Base-by-base conservation (phyloP, 2,113 vertebrate species). In the Phocoena phocoena region DNA sequence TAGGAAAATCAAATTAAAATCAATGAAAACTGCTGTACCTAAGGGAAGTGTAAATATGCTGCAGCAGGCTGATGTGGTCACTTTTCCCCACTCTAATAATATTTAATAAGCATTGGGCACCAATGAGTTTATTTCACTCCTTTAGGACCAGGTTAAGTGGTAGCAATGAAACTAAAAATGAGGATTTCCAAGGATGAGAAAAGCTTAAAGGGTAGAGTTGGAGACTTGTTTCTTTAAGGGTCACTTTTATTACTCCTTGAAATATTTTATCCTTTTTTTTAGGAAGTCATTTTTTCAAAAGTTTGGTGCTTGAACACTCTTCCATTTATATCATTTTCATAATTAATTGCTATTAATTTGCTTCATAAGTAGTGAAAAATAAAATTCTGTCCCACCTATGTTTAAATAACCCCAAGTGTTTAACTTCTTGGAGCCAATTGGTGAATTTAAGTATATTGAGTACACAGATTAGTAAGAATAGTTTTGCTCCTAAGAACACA, bases 1-100 rank as follows among this genome's bases (percentile, higher is more conserved):
- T 93, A 85, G 17, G 63, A 92, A 71, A 67, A 67, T 36, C 36
- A 83, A 90, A 86, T 77, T 65, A 47, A 20, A 91, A 89, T 88
- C 44, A 53, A 11, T 31, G n/a, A 55, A 53, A 73, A 81, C 28
- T 9, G 18, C 7, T 87, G 26, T 89, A 38, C 36, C 86, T 62
- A 47, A 90, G 55, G 63, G 76, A 70, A 67, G 31, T 65, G 47
- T 55, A 36, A 33, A 3, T 28, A 8, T 18, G n/a, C 28, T 58
- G 8, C 47, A 44, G 53, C 7, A 93, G 44, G 28, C 60, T 65
- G 17, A 33, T 21, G 25, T 3, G 31, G 74, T 31, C 15, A 10
- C 7, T 58, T 38, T 63, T 74, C 17, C 87, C 21, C 17, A 38
- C 55, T 53, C 23, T 44, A 33, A 67, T 58, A 63, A 74, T 23